A percentile compares a stretch with the other conserved stretches of the same genome.
These are phyloP conservation scores for Protobothrops flavoviridis DNA, from an alignment of 2,113 vertebrate genomes.

Conservation along the genomic window DNA sequence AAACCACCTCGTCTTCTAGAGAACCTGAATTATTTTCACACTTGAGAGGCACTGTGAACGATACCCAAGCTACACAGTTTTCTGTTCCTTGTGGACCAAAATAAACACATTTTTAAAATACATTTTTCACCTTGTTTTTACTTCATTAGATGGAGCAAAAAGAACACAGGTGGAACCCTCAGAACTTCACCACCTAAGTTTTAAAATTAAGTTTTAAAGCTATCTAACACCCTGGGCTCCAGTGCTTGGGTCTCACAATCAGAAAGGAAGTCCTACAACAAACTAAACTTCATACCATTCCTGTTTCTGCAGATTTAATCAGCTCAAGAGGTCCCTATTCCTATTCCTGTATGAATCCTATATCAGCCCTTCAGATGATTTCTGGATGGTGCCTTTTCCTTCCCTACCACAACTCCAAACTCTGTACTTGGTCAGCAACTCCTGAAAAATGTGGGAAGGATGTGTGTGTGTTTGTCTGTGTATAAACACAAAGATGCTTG, in stretches of 20 bases:
- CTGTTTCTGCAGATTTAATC: background rate
- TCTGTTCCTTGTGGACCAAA: background rate
- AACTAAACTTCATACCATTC: background rate
- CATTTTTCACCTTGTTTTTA: background rate
- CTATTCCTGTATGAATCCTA: background rate
- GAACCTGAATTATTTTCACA: background rate
- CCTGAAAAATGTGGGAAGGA: background rate
- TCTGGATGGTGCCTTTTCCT: background rate
- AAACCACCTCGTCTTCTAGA: background rate
- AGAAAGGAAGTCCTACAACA: background rate
- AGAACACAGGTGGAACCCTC: background rate
- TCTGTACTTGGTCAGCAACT: background rate
- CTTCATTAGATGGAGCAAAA: background rate
- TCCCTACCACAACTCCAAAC: background rate
- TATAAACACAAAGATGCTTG: background rate
- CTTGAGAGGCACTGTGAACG: too few species aligned
- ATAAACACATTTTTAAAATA: background rate
- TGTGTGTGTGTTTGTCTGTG: accelerated
- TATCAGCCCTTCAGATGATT: background rate
- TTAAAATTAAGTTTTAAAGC: background rate
- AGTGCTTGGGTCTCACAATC: background rate
- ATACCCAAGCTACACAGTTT: background rate
- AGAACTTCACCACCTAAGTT: background rate
- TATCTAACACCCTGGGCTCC: too few species aligned
- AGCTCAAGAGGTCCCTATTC: background rate